A percentile compares a stretch with the other conserved stretches of the same genome.
Evolutionary conservation across 2,888 invertebrate genomes (phyloP).

Genomic region (Agrochola lota): DNA sequence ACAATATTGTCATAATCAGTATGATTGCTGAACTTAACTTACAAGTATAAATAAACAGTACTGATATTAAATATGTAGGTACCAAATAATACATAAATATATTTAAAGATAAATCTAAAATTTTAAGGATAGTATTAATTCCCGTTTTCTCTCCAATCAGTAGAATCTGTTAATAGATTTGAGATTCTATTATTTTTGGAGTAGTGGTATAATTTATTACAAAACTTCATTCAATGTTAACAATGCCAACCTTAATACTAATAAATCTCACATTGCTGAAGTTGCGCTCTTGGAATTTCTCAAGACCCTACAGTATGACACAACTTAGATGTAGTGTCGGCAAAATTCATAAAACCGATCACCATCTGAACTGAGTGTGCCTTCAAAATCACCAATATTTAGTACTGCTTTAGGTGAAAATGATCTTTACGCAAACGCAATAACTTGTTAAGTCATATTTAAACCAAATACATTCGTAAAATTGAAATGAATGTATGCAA

Average conservation of each 20-base stretch:
- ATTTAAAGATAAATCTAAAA: slow-evolving; percentile 4
- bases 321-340: no score
- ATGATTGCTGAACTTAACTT: background rate
- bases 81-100: background rate
- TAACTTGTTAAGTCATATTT: no score
- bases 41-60: slow-evolving; percentile 23
- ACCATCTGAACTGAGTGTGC: no score
- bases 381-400: no score
- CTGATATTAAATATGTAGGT: background rate
- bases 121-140: background rate
- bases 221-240: background rate
- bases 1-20: background rate
- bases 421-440: no score
- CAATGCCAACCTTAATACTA: no score
- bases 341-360: no score
- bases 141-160: background rate
- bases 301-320: background rate
- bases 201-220: background rate
- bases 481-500: no score
- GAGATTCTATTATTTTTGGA: background rate
- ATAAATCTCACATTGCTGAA: background rate
- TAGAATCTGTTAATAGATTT: background rate
- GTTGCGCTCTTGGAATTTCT: no score
- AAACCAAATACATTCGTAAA: no score
- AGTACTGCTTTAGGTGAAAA: no score